Base-by-base conservation (phyloP, 1,140 invertebrate species). In the Lycorma delicatula region DNA sequence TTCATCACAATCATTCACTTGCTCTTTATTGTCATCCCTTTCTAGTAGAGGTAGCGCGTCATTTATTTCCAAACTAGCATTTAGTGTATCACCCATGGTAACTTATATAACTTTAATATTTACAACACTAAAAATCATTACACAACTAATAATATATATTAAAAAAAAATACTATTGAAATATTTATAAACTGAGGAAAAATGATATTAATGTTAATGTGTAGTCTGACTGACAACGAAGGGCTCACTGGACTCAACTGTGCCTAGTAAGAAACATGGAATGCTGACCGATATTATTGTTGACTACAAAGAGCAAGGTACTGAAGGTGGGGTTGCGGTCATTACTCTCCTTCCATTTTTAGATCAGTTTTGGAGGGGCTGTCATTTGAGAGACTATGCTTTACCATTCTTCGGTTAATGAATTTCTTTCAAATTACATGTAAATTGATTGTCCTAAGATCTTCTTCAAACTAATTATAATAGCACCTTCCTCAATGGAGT, bases 301-400 rank as follows among this genome's bases (percentile, higher is more conserved):
- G 36, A 41, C 36, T 41, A 20, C n/a, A 41, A 41, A 41, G 36
- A 41, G n/a, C 5, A 41, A 41, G 36, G n/a, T 41, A 41, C 36
- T 41, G 36, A 16, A 20, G 20, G 36, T 41, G 36, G 20, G n/a
- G 20, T 16, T 41, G 36, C n/a, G 5, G 36, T 41, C 11, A 41
- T 16, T 13, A 20, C 20, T 41, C 36, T 20, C 36, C 36, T 20
- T 41, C 36, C 36, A 41, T 16, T 20, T 16, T 16, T 16, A 41
- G 20, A 41, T 20, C 36, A 20, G 36, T 41, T 41, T 41, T 41
- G n/a, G 20, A 41, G 36, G 36, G 36, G 20, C n/a, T 12, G 36
- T 41, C n/a, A 20, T 41, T 20, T 41, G 36, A 41, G n/a, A 41
- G 36, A 41, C 36, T 5, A 41, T 16, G 36, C 11, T 13, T 41